Percentiles rank a stretch among this genome's conserved stretches.
phyloP scores from a whole-genome alignment of 1,140 invertebrate species.

The Tetragnatha versicolor region DNA sequence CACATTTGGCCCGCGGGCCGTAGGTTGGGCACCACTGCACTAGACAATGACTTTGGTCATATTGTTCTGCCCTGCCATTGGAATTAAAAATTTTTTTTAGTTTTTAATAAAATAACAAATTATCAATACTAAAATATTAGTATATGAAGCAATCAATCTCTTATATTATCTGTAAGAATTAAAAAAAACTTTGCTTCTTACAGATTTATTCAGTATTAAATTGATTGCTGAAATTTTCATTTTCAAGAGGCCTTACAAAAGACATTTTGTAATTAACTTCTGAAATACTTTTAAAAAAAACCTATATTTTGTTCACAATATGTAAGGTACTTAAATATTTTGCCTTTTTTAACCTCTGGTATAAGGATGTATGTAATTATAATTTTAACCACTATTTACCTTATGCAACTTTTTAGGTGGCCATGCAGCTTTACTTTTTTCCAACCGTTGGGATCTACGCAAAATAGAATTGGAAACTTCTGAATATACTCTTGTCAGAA shows the following conservation, averaged over 20 bases:
- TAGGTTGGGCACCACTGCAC: too few relatives aligned
- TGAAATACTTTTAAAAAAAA: too few relatives aligned
- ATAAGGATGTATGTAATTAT: not conserved
- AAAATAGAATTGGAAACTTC: constrained; percentile 80
- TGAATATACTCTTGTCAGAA: constrained; percentile 87
- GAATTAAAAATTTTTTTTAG: too few relatives aligned
- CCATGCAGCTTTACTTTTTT: constrained; percentile 78
- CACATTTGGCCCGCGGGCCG: too few relatives aligned
- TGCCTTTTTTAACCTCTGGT: not conserved
- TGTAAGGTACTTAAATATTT: not conserved
- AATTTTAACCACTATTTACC: not conserved
- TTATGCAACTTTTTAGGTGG: constrained; percentile 71
- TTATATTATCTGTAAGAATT: too few relatives aligned
- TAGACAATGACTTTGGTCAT: too few relatives aligned
- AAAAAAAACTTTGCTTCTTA: too few relatives aligned
- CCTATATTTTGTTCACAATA: not conserved
- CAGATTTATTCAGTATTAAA: too few relatives aligned
- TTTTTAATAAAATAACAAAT: not conserved
- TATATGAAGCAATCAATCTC: not conserved
- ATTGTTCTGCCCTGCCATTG: not conserved
- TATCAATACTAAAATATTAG: not conserved
- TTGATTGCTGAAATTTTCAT: too few relatives aligned
- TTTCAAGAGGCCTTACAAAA: too few relatives aligned
- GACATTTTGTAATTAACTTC: too few relatives aligned
- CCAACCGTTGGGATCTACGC: constrained; percentile 83